These are phyloP conservation scores for Melipona quadrifasciata DNA, from an alignment of 1,140 invertebrate species.

Conservation along the genomic window DNA sequence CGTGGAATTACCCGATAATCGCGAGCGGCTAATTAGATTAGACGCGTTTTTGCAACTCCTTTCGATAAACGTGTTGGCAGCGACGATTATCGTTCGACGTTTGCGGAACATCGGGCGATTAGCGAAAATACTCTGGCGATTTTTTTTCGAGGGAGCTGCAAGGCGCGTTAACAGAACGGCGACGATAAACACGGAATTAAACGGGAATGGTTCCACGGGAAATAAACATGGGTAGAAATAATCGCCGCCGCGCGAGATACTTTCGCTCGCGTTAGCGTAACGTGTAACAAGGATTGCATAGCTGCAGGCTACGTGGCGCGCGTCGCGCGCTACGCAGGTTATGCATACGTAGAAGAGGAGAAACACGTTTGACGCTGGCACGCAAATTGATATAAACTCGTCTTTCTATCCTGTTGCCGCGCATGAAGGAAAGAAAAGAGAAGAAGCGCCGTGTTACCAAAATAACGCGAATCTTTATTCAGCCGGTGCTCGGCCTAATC, in stretches of 20 bases:
- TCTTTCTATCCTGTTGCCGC: background rate
- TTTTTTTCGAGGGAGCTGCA: background rate
- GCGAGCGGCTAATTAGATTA: background rate
- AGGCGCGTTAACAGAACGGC: too few species aligned
- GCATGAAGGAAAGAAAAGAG: fast-evolving
- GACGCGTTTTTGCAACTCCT: too few species aligned
- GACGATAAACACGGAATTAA: background rate
- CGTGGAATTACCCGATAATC: background rate
- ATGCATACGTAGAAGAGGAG: background rate
- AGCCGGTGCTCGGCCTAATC: background rate
- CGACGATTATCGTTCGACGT: background rate
- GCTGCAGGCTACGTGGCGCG: background rate
- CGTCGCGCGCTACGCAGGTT: background rate
- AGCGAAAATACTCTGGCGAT: background rate
- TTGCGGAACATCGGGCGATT: background rate
- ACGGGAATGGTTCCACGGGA: background rate
- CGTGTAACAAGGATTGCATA: constrained; percentile 20
- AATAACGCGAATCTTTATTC: background rate
- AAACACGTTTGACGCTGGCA: background rate
- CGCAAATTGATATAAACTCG: constrained; percentile 38
- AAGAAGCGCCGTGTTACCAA: background rate
- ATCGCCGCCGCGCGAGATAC: constrained; percentile 16
- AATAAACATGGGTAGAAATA: background rate
- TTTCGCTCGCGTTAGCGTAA: background rate
- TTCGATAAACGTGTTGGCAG: background rate